A percentile compares a stretch with the other conserved stretches of the same genome.
phyloP scores from a whole-genome alignment of 2,113 vertebrate genomes.

The Sinosuthora webbiana region DNA sequence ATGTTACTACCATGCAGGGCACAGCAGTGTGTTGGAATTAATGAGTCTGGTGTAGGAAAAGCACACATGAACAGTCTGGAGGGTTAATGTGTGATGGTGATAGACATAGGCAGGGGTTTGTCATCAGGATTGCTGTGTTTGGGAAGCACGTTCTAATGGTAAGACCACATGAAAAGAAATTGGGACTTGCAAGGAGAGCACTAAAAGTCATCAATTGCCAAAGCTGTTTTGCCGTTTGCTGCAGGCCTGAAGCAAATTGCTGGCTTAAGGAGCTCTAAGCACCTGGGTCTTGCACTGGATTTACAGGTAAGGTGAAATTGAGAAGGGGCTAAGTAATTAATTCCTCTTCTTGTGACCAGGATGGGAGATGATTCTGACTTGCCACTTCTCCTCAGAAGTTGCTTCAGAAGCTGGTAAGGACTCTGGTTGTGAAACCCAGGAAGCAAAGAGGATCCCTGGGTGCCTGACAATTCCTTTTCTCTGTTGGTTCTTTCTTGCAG shows the following conservation, averaged over 20 bases:
- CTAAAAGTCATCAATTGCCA: background rate
- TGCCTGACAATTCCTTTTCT: constrained; percentile 78
- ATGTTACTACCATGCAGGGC: background rate
- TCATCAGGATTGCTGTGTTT: background rate
- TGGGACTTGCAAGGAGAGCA: background rate
- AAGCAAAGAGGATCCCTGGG: constrained; percentile 75
- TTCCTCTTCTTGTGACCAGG: constrained; percentile 63
- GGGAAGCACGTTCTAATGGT: background rate
- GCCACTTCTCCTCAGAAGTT: constrained; percentile 67
- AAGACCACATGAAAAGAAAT: background rate
- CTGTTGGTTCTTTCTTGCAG: constrained; percentile 75
- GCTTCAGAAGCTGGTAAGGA: constrained; percentile 67
- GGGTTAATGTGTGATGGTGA: background rate
- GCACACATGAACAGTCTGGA: background rate
- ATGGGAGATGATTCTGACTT: constrained; percentile 59
- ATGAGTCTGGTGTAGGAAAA: background rate
- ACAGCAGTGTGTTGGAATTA: background rate
- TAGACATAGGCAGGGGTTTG: background rate
- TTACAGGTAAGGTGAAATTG: constrained; percentile 22
- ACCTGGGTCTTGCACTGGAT: constrained; percentile 23
- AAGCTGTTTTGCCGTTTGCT: background rate
- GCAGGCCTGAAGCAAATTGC: constrained; percentile 23
- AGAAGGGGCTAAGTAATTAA: constrained; percentile 46
- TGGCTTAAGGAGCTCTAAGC: constrained; percentile 13
- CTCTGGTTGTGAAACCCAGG: constrained; percentile 67